Evolutionary conservation across 1,140 invertebrate species (phyloP), one percentile per base, ranked within the genome.

Genomic region (Pinna nobilis): DNA sequence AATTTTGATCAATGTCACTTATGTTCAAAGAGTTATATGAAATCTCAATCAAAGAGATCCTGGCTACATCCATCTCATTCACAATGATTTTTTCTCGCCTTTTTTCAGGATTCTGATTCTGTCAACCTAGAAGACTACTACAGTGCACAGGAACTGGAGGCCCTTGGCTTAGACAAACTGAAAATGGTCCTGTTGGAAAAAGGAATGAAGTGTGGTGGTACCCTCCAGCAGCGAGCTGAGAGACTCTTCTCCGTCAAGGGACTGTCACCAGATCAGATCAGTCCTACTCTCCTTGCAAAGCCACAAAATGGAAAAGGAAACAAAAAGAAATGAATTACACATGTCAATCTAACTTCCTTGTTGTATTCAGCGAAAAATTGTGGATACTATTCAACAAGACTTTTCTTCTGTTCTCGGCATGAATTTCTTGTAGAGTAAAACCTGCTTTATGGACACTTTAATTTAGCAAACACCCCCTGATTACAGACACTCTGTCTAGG

Each of bases 121-220:
- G n/a, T 86, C 37, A 80, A 84, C 75, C 70, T 90, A 30, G 80
- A 87, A 1, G 44, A 76, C 3, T 82, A 70, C 64, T 61, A 78
- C 30, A 80, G 77, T 59, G 66, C 59, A 9, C 28, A 77, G 32
- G 84, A 87, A 18, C 75, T 90, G 53, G 81, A 86, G 55, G n/a
- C n/a, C 0, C 64, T 89, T n/a, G 88, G 89, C 15, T 77, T 90
- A 9, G 86, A 90, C 18, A 73, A 64, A 50, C 70, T 90, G 18
- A 90, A 90, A 74, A 20, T 39, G n/a, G 87, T 77, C 7, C 77
- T 90, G 41, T 79, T 82, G 70, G 66, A 59, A 18, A 70, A 84
- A 15, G 87, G 88, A 9, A 59, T 90, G 23, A 90, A 90, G 75
- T 90, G 88, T 84, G 89, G 89, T 20, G 90, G 90, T 15, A 89